Evolutionary conservation across 2,113 vertebrate genomes (phyloP), one percentile per base, ranked within the genome.

Genomic region (Zosterops lateralis): DNA sequence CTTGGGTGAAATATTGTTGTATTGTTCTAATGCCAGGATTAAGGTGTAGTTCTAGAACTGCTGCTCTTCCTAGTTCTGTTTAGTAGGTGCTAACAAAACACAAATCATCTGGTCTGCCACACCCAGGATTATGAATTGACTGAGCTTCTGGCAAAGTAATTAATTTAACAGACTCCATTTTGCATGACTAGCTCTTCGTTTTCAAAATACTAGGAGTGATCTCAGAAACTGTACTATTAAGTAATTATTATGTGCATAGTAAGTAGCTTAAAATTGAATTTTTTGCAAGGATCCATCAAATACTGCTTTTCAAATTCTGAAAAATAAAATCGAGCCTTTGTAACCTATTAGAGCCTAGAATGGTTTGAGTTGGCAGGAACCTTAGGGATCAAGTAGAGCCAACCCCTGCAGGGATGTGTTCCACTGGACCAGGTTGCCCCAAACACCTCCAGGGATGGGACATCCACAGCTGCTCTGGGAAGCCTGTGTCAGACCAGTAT

Each of bases 101-200:
- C 24, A 56, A 28, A 58, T 92, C 44, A 60, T 92, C 68, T 89
- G 53, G 14, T 93, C 73, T 78, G 77, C 94, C 90, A 77, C 92
- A 75, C 91, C 92, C 61, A 6, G 73, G 65, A 47, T 90, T 89
- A 75, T 67, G 80, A 83, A 67, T 45, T 92, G 86, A 76, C 68
- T 84, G 87, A 95, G 80, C 67, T 93, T 48, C 85, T 95, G 94
- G 90, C 66, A 1, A 83, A 92, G 53, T 58, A 21, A 57, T 92
- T 95, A 60, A 77, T 95, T 86, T 64, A 68, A 89, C 56, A 92
- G 89, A 38, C 84, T 92, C 78, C 87, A 87, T 96, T 92, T 94
- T 94, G 66, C 64, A 61, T 25, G 28, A 82, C 78, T 89, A 44
- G 50, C 58, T 83, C 12, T 83, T 90, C 19, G 15, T 86, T 94